Base-by-base conservation (phyloP, 2,888 invertebrate species). In the Netelia virgata region DNA sequence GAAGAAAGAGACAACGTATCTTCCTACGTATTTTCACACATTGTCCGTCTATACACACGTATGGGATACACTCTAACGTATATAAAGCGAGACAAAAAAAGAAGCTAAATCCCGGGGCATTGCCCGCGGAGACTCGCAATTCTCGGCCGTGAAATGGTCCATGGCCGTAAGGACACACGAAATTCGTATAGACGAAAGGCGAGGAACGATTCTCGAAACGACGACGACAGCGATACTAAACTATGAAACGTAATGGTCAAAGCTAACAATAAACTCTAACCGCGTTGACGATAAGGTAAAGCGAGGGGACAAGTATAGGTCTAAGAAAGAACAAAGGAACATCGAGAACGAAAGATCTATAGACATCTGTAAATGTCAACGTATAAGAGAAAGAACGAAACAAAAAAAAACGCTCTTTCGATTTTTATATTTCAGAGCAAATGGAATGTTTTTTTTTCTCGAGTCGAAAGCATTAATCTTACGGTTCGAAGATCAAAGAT, bases 101-200 rank as follows among this genome's bases (percentile, higher is more conserved):
- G 66, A 76, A 77, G 57, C 55, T 55, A 72, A 77, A 73, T 77
- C 77, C 66, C 61, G 72, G 72, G 70, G 76, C 82, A 66, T 77
- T 77, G 82, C 72, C 77, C 82, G 82, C 66, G 59, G 66, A 72
- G 66, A 68, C 77, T 61, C 53, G 72, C 61, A 72, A 76, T 66
- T 72, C 50, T 73, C 64, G 23, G n/a, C 63, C 36, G 64, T n/a
- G 57, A 53, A 82, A 73, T 63, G 68, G 43, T 1, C 41, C 50
- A 10, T 6, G 59, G 50, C 14, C 72, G 16, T 18, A 47, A 18
- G 1, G 3, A 47, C 47, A 47, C 61, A 55, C 41, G 11, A 14
- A 55, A 55, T 14, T 55, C 28, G 47, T 72, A 64, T 36, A 18
- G 59, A 55, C 72, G 50, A 82, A 78, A 70, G 47, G 36, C 14